Evolutionary conservation across 2,113 vertebrate species (phyloP).

Genomic region (Passerina amoena): DNA sequence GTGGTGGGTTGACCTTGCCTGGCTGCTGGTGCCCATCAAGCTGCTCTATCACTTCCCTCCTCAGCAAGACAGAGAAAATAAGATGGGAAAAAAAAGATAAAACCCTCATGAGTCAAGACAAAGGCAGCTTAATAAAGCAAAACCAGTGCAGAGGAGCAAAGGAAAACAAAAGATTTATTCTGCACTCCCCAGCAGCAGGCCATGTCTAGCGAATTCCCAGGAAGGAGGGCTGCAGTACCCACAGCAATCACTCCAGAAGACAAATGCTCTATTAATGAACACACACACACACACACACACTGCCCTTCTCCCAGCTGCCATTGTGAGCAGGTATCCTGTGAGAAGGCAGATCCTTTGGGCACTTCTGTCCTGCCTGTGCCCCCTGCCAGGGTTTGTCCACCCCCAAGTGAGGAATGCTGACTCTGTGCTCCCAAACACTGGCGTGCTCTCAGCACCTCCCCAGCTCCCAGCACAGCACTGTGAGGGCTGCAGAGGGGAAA

Average conservation of each 20-base stretch:
- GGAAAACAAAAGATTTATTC: background rate
- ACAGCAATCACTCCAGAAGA: fast-evolving
- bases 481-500: background rate
- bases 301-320: background rate
- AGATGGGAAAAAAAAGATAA: background rate
- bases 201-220: background rate
- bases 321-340: fast-evolving
- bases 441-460: background rate
- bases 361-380: background rate
- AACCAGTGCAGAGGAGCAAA: background rate
- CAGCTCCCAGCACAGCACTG: background rate
- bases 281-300: background rate
- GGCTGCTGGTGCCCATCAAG: background rate
- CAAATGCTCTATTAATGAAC: background rate
- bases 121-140: background rate
- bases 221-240: background rate
- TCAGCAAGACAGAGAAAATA: background rate
- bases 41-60: background rate
- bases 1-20: background rate
- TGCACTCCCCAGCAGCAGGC: background rate
- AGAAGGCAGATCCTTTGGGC: background rate
- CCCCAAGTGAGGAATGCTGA: too few species aligned
- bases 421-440: too few species aligned
- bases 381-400: background rate
- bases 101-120: background rate